Percentiles rank a stretch among this genome's conserved stretches.
phyloP scores from a whole-genome alignment of 2,113 vertebrate species.

The Gyps fulvus region DNA sequence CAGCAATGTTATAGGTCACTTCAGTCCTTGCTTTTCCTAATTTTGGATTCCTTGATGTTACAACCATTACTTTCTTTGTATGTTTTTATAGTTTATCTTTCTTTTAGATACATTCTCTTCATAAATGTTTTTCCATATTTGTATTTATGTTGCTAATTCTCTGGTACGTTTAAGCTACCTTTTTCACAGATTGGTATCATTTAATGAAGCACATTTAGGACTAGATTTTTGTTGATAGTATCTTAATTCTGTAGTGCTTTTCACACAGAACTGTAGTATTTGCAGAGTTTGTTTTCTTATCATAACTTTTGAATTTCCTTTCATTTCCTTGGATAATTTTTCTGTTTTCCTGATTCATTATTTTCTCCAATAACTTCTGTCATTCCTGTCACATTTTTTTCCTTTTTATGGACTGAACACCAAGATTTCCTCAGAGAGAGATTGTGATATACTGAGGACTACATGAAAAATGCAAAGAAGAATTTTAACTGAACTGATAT shows the following conservation, averaged over 20 bases:
- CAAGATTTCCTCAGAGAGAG: background rate
- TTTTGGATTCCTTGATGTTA: background rate
- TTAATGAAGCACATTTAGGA: background rate
- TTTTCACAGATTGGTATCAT: background rate
- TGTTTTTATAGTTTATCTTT: background rate
- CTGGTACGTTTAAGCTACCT: background rate
- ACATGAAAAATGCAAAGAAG: background rate
- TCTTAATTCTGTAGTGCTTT: background rate
- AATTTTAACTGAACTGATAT: background rate
- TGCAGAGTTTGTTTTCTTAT: background rate
- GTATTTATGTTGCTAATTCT: background rate
- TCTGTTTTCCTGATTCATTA: background rate
- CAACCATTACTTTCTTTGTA: background rate
- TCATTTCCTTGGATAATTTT: background rate
- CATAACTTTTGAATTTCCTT: background rate
- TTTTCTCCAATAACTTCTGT: background rate
- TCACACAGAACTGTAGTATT: background rate
- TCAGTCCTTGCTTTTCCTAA: background rate
- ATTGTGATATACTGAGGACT: background rate
- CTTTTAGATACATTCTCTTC: background rate
- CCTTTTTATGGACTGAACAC: background rate
- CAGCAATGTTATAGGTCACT: too few relatives aligned
- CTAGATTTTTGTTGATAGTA: background rate
- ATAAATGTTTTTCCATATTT: background rate
- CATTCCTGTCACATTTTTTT: background rate